Conservation (phyloP, 2,888 invertebrate genomes). For the Pandemis cinnamomeana region DNA sequence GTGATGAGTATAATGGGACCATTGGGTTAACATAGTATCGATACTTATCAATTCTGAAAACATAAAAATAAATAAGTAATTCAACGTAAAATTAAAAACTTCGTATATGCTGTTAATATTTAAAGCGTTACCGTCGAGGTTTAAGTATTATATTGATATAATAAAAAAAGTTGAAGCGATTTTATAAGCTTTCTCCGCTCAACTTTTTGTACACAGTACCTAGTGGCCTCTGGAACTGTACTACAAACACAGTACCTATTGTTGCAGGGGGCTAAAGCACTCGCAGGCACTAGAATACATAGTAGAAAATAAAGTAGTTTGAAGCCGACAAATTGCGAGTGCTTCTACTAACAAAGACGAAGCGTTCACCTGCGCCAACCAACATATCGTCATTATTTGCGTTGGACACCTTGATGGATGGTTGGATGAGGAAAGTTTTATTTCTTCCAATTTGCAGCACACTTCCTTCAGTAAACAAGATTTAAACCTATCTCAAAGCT, state of each 20-base stretch:
- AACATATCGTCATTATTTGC: conserved; percentile 8
- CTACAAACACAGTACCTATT: too few species aligned
- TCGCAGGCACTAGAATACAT: not conserved
- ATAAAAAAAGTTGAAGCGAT: too few species aligned
- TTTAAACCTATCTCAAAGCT: not conserved
- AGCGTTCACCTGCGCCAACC: conserved; percentile 5
- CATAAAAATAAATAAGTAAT: too few species aligned
- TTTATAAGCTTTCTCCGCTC: too few species aligned
- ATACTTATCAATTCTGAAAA: too few species aligned
- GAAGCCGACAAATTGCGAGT: conserved; percentile 10
- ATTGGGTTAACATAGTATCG: not conserved
- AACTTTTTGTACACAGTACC: too few species aligned
- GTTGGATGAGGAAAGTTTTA: not conserved
- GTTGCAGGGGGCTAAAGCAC: not conserved
- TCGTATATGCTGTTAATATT: too few species aligned
- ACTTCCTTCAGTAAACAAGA: not conserved
- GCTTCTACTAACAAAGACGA: conserved; percentile 21
- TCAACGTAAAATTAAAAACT: too few species aligned
- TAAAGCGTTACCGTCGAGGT: too few species aligned
- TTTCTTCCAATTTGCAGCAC: not conserved
- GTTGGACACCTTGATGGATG: conserved; percentile 13
- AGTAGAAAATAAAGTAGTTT: conserved; percentile 11
- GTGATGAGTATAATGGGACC: not conserved
- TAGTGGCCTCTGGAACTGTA: too few species aligned
- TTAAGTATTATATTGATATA: too few species aligned